Base-by-base conservation (phyloP, 2,888 invertebrate genomes). In the Cyrtodaria siliqua region DNA sequence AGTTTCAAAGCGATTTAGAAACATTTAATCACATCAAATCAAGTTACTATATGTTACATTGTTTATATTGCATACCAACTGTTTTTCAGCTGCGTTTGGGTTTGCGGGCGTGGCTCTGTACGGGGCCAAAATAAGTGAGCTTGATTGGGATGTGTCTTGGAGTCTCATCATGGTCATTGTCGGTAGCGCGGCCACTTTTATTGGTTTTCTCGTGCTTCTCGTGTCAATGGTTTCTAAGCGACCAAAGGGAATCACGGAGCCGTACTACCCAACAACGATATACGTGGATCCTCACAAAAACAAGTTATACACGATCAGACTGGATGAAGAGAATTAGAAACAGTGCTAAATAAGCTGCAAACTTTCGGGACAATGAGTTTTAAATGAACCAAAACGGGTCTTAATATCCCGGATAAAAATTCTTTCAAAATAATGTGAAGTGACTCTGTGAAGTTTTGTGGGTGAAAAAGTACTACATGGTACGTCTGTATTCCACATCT, bases 91-190 rank as follows among this genome's bases (percentile, higher is more conserved):
- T 2, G 50, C 83, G 4, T 70, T 73, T n/a, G 87, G 86, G 24
- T 57, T 88, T 6, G 73, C 82, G 2, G 90, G 89, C 8, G 86
- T 87, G 12, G 79, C 86, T 6, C 68, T 90, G 0, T 89, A 83
- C 71, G 87, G 85, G 0, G 62, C 84, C n/a, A 77, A 87, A 56
- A 66, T 86, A 52, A 85, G 71, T 16, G 69, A 77, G 1, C 74
- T 79, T 16, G 69, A 66, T 20, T 86, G 86, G 86, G 59, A 60
- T 1, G 38, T 86, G 1, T 73, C 74, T 38, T 90, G 89, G 90
- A 86, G 87, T 64, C 63, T 88, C 33, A 83, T 87, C 61, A 75
- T 87, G 27, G 81, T 83, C 20, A 79, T 87, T 42, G 82, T 88
- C 27, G 89, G 86, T 18, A 86, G 85, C 27, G 86, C 72, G 0